A percentile compares a stretch with the other conserved stretches of the same genome.
Conservation (phyloP, 2,888 invertebrate species). For the Meiosimyza platycephala region DNA sequence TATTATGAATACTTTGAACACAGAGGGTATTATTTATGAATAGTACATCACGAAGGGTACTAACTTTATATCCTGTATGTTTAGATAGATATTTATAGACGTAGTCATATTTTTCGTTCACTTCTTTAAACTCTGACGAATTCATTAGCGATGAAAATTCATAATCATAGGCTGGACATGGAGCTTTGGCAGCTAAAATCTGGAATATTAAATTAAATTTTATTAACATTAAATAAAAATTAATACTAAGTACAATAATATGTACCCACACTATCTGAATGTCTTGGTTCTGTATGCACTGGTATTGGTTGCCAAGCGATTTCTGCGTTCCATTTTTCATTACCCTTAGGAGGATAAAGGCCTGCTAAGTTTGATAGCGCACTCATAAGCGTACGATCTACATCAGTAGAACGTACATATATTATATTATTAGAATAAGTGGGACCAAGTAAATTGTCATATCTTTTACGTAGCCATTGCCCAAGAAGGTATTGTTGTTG, state of each 20-base stretch:
- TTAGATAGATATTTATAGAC: constrained; percentile 75
- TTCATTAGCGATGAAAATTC: constrained; percentile 69
- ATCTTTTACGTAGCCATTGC: constrained; percentile 78
- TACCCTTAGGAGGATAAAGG: constrained; percentile 74
- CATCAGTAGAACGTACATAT: constrained; percentile 80
- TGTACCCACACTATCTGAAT: constrained; percentile 71
- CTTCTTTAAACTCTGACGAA: constrained; percentile 70
- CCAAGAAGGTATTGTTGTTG: constrained; percentile 80
- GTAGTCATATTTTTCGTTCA: constrained; percentile 71
- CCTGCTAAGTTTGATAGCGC: constrained; percentile 85
- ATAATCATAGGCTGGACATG: constrained; percentile 75
- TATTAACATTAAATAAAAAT: not conserved
- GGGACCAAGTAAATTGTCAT: constrained; percentile 71
- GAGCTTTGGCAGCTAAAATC: constrained; percentile 71
- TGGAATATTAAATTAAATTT: constrained; percentile 43
- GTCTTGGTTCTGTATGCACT: constrained; percentile 76
- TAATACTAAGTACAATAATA: not conserved
- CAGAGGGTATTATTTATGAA: constrained; percentile 73
- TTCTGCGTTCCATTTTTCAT: constrained; percentile 72
- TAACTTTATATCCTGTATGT: constrained; percentile 72
- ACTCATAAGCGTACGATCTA: constrained; percentile 91
- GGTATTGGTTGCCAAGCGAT: constrained; percentile 84
- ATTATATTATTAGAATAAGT: constrained; percentile 72
- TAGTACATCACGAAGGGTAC: constrained; percentile 70
- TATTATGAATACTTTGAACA: constrained; percentile 77